Base-by-base conservation (phyloP, 2,113 vertebrate genomes). In the Burhinus bistriatus region DNA sequence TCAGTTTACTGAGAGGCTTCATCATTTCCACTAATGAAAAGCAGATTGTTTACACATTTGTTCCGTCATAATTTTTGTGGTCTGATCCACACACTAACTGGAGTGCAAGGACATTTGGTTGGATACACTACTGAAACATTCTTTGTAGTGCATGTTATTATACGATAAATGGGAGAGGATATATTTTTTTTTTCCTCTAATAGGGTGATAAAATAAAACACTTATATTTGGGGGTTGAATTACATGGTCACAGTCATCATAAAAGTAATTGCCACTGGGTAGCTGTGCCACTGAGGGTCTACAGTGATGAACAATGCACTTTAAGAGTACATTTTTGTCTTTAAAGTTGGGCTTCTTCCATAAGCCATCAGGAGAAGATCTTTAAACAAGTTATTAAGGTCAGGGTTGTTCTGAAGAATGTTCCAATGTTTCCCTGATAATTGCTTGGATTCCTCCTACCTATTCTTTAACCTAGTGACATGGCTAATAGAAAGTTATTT, bases 151-250 rank as follows among this genome's bases (percentile, higher is more conserved):
- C 30, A 71, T 49, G 77, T 92, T 97, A 72, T 81, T 96, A 93
- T 95, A 98, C 92, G 95, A 93, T 97, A 96, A 97, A 96, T 57
- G 81, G 52, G 68, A 96, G 62, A 95, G 65, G 72, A 93, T 94
- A 82, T 40, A 21, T 40, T 11, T 23, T 51, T 83, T 81, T 90
- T 96, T 92, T 29, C 58, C 85, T 95, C 86, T 96, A 98, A 97
- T 92, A 95, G 79, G 64, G 38, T 93, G 87, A 96, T 97, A 96
- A 97, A 97, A 98, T 96, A 95, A 97, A 97, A 91, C 95, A 95
- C 86, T 94, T 94, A 58, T 89, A 96, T 97, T 97, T 96, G 55
- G 57, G 59, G 42, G 20, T 78, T 97, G 96, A 97, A 98, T 97
- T 98, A 96, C 85, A 85, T 11, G 42, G 87, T 97, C 72, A 92